Base-by-base conservation (phyloP, 2,113 vertebrate genomes). In the Pedetes capensis region DNA sequence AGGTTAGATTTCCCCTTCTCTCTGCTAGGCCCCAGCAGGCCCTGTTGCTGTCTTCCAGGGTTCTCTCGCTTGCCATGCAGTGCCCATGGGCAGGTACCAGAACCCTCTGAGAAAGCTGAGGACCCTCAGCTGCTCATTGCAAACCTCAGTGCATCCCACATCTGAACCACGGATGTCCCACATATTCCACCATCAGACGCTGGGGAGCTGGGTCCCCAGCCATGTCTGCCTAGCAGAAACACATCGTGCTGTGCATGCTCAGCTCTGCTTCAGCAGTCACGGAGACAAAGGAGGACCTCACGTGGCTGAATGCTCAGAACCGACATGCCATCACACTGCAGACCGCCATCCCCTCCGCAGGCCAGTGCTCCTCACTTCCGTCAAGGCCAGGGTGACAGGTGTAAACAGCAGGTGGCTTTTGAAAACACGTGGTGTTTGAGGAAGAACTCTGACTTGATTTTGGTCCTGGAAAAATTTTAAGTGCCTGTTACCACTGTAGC, bases 401-500 rank as follows among this genome's bases (percentile, higher is more conserved):
- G 81, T 39, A 18, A 47, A 27, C 64, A 44, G 7, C 25, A 5
- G 0, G 20, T 59, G 20, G 20, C 39, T 57, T 61, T n/a, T 66
- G 51, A 6, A 53, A 72, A 59, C 27, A 42, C 1, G 4, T 0
- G 14, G 8, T 42, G 39, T 74, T 76, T 78, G 1, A 16, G 47
- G 42, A 69, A 22, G 39, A 42, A 17, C 66, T 37, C 44, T 42
- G 1, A 53, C 37, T 18, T 14, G 64, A 23, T 6, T 25, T 5
- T 1, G 51, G 71, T 29, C 20, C 18, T 22, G 7, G 5, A 42
- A 32, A 42, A 18, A 20, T 59, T 29, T 0, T 53, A 34, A 49
- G 27, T 10, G 1, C n/a, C 0, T 0, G 4, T 32, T 0, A 7
- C 44, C 0, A 2, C 12, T 8, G 39, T 53, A 44, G 29, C 6